Evolutionary conservation across 2,888 invertebrate species (phyloP).

Genomic region (Hoplodrina ambigua): DNA sequence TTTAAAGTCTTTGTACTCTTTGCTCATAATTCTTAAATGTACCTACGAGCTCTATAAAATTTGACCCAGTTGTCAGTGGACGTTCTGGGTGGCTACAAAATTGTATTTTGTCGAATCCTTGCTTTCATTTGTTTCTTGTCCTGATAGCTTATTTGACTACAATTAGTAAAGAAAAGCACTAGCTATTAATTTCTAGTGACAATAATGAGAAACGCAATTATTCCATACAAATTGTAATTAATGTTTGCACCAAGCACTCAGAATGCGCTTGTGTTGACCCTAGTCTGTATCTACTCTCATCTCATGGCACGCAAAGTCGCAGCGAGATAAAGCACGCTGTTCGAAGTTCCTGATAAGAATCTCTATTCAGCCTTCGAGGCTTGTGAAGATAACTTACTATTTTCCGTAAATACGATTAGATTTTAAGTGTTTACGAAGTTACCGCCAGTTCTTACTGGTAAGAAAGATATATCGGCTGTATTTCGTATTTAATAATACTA

Average conservation of each 20-base stretch:
- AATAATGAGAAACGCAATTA: no score
- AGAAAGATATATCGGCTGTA: background rate
- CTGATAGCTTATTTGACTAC: no score
- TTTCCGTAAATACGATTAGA: background rate
- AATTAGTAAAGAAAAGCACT: no score
- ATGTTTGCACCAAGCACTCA: no score
- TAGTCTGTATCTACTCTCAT: constrained; percentile 13
- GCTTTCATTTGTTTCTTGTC: background rate
- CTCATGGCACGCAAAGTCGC: background rate
- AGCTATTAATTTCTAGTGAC: no score
- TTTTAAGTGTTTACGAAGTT: background rate
- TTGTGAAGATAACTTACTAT: constrained; percentile 17
- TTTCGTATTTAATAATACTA: background rate
- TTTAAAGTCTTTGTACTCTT: background rate
- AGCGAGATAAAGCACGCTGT: constrained; percentile 38
- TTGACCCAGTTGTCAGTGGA: background rate
- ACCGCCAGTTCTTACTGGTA: background rate
- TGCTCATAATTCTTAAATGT: background rate
- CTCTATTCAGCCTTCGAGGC: constrained; percentile 15
- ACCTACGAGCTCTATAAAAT: background rate
- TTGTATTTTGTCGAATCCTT: background rate
- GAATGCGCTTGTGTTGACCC: constrained; percentile 2
- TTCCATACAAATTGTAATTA: no score
- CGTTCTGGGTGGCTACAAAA: background rate
- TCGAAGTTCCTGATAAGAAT: constrained; percentile 20